These are phyloP conservation scores for Lytechinus variegatus DNA, from an alignment of 35 echinoderm and acorn worm genomes.

Conservation along the genomic window DNA sequence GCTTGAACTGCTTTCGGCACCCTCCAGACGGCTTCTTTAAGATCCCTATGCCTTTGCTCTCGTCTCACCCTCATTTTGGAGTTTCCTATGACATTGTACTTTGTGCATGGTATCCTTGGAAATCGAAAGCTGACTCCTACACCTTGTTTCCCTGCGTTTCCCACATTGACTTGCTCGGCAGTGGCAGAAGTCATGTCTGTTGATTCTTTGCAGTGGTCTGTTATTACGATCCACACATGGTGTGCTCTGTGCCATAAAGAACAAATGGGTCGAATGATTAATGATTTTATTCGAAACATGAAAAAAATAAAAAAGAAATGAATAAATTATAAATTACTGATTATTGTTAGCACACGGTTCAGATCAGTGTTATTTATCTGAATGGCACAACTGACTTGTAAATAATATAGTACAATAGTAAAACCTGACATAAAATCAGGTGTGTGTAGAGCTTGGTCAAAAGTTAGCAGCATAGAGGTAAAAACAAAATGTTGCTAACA, in stretches of 20 bases:
- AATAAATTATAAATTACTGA: too few relatives aligned
- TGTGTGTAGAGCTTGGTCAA: too few relatives aligned
- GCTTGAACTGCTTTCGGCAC: conserved; percentile 13
- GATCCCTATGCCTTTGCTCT: neutral
- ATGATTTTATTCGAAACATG: too few relatives aligned
- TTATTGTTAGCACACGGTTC: too few relatives aligned
- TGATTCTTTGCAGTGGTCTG: neutral
- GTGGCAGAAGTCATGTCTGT: neutral
- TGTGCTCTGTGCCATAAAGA: neutral
- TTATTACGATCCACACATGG: neutral
- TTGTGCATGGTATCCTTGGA: conserved; percentile 54
- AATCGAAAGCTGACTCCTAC: conserved; percentile 32
- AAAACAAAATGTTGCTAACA: too few relatives aligned
- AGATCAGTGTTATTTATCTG: too few relatives aligned
- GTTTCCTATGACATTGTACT: conserved; percentile 65
- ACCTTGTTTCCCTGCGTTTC: conserved; percentile 5
- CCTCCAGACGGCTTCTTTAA: conserved; percentile 42
- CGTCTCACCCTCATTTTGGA: conserved; percentile 60
- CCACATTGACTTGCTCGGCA: neutral
- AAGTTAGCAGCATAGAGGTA: too few relatives aligned
- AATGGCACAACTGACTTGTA: too few relatives aligned
- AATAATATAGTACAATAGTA: too few relatives aligned
- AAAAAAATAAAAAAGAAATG: too few relatives aligned
- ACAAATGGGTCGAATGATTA: neutral
- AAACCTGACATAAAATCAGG: too few relatives aligned